Percentiles rank a stretch among this genome's conserved stretches.
Evolutionary conservation across 2,888 invertebrate genomes (phyloP).

Genomic region (Diloba caeruleocephala): DNA sequence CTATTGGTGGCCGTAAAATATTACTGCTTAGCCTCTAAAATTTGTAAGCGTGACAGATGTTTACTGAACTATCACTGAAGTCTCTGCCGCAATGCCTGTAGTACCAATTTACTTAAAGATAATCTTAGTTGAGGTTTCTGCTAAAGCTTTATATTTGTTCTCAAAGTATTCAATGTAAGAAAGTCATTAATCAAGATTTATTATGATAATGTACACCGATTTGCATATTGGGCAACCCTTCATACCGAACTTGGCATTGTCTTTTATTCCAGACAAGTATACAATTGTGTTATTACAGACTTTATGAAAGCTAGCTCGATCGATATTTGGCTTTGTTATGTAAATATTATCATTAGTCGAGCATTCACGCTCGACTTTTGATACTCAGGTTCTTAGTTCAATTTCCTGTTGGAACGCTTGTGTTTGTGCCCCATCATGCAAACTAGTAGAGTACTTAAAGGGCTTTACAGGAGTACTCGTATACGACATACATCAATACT

Average conservation of each 20-base stretch:
- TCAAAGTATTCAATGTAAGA: slow-evolving; percentile 16
- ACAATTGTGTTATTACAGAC: slow-evolving; percentile 38
- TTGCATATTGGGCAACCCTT: slow-evolving; percentile 42
- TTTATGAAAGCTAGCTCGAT: slow-evolving; percentile 33
- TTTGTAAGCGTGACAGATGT: too few relatives aligned
- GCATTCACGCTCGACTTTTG: slow-evolving; percentile 5
- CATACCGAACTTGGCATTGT: slow-evolving; percentile 37
- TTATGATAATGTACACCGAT: slow-evolving; percentile 41
- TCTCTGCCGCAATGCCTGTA: background rate
- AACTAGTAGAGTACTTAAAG: too few relatives aligned
- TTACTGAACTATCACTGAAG: too few relatives aligned
- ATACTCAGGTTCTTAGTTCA: slow-evolving; percentile 24
- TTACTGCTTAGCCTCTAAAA: too few relatives aligned
- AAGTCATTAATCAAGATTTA: slow-evolving; percentile 39
- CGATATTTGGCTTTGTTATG: slow-evolving; percentile 46
- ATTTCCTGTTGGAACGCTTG: slow-evolving; percentile 10
- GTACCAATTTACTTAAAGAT: slow-evolving; percentile 2
- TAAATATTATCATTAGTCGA: slow-evolving; percentile 42
- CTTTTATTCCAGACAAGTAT: slow-evolving; percentile 27
- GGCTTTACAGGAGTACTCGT: too few relatives aligned
- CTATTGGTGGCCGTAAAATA: too few relatives aligned
- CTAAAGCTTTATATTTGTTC: slow-evolving; percentile 30
- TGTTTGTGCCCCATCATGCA: too few relatives aligned
- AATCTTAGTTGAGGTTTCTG: background rate
- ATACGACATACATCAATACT: too few relatives aligned